Percentiles rank a stretch among this genome's conserved stretches.
Evolutionary conservation across 1,140 invertebrate species (phyloP).

Genomic region (Sesamia nonagrioides): DNA sequence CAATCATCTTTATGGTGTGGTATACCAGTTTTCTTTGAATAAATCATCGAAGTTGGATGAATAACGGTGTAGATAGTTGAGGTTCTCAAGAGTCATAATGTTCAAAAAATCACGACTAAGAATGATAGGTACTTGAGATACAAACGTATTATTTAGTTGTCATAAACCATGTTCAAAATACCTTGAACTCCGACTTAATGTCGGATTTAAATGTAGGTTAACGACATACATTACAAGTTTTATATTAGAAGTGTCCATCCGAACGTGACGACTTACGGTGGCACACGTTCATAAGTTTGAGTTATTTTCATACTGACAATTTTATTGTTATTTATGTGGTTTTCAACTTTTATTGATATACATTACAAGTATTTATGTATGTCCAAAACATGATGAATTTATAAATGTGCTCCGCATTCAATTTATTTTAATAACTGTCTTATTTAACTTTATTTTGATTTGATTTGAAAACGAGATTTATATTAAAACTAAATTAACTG

Average conservation of each 20-base stretch:
- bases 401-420: neutral
- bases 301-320: slow-evolving; percentile 10
- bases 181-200: slow-evolving; percentile 32
- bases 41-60: slow-evolving; percentile 20
- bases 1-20: slow-evolving; percentile 5
- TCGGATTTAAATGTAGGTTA: slow-evolving; percentile 32
- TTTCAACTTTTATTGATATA: slow-evolving; percentile 10
- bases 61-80: slow-evolving; percentile 13
- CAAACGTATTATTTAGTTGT: slow-evolving; percentile 28
- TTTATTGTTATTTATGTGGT: slow-evolving; percentile 24
- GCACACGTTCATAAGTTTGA: slow-evolving; percentile 13
- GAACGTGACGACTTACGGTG: slow-evolving; percentile 13
- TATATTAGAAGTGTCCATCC: slow-evolving; percentile 7
- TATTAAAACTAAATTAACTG: too few species aligned
- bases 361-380: neutral
- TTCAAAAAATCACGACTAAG: neutral
- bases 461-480: too few species aligned
- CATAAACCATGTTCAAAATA: slow-evolving; percentile 24
- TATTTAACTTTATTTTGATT: neutral
- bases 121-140: neutral
- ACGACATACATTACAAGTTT: slow-evolving; percentile 46
- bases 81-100: neutral
- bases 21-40: neutral
- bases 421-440: neutral
- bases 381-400: too few species aligned